phyloP scores from a whole-genome alignment of 2,797 vertebrate genomes.

The Eulemur coronatus region DNA sequence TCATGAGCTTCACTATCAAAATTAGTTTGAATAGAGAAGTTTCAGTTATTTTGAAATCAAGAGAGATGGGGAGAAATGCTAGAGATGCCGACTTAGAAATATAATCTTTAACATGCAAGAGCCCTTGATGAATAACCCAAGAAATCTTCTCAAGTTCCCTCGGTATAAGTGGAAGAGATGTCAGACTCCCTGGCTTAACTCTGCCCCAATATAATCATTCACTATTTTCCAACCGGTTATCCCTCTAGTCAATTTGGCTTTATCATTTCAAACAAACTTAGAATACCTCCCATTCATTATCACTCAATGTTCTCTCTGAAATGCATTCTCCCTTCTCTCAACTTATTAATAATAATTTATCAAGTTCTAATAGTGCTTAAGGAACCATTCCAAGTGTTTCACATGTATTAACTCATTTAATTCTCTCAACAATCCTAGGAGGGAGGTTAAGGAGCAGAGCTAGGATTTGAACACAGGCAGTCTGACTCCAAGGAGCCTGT shows the following conservation, averaged over 20 bases:
- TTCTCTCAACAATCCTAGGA: background rate
- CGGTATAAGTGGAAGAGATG: background rate
- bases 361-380: background rate
- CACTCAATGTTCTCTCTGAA: background rate
- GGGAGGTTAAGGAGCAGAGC: background rate
- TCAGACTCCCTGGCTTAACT: background rate
- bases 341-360: background rate
- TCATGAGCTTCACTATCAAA: background rate
- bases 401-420: background rate
- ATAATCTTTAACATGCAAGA: background rate
- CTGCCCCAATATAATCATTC: background rate
- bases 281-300: background rate
- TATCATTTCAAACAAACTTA: background rate
- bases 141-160: background rate
- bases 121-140: background rate
- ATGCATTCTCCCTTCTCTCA: background rate
- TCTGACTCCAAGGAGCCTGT: background rate
- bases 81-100: slow-evolving; percentile 12
- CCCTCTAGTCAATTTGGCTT: background rate
- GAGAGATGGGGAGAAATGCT: slow-evolving; percentile 7
- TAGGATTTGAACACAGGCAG: background rate
- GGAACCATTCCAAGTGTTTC: background rate
- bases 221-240: background rate
- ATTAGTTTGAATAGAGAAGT: background rate
- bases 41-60: slow-evolving; percentile 32